Evolutionary conservation across 2,797 vertebrate species (phyloP), one percentile per base, ranked within the genome.

Genomic region (Pogoniulus pusillus): DNA sequence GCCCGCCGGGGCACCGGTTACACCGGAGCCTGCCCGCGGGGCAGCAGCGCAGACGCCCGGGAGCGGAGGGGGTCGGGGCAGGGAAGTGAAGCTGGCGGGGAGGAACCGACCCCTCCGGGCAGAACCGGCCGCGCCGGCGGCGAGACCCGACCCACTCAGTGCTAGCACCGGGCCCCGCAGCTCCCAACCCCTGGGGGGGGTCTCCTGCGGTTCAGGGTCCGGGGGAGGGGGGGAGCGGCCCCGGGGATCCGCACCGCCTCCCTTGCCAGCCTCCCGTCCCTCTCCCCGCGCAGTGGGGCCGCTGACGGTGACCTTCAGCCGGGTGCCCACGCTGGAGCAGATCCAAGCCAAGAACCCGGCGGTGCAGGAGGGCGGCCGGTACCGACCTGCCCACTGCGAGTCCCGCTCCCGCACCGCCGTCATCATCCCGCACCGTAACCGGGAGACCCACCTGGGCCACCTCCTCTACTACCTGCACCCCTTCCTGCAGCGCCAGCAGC

Each of bases 401-500:
- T 81, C 99, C 0, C 98, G 96, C 2, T 98, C 99, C 94, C 98
- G 98, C 76, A 99, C 99, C 0, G 99, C 99, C 8, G 96, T 99
- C 82, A 98, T 99, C 81, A 98, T 99, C 34, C 99, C 99, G 0
- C 99, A 99, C 93, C 98, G 99, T 20, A 98, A 99, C 97, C 97
- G 99, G 13, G 98, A 98, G 96, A 97, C 96, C 2, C 99, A 99
- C 96, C 98, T 99, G 35, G 98, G 98, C 4, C 97, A 98, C 49
- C 97, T 99, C 35, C 98, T 99, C 29, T 99, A 99, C 95, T 98
- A 99, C 96, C 98, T 99, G 85, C 99, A 99, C 93, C 99, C 99
- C 16, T 99, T 99, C 95, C 97, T 99, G 68, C 99, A 99, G 96
- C 98, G 99, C 68, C 99, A 99, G 96, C 99, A 99, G 97, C 98